Percentiles rank a stretch among this genome's conserved stretches.
Evolutionary conservation across 2,888 invertebrate genomes (phyloP).

Genomic region (Hybos culiciformis): DNA sequence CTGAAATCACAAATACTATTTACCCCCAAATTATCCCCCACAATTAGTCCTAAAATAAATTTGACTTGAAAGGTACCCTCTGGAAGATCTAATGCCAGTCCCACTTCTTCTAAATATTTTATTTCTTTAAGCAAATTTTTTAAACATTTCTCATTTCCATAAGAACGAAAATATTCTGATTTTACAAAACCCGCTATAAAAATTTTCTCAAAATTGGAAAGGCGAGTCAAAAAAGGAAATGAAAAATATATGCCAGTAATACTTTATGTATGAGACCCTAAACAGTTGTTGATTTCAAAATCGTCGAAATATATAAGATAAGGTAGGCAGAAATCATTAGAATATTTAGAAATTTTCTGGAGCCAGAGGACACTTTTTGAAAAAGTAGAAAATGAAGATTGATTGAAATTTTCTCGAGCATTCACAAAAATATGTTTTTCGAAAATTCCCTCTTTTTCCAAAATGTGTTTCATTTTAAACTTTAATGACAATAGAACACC

Average conservation of each 20-base stretch:
- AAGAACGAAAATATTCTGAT: neutral
- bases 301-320: too few species aligned
- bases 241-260: too few species aligned
- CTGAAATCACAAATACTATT: constrained; percentile 8
- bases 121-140: neutral
- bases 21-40: constrained; percentile 12
- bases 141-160: neutral
- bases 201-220: neutral
- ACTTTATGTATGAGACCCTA: too few species aligned
- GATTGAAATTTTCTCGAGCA: neutral
- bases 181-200: neutral
- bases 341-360: neutral
- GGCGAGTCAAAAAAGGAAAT: too few species aligned
- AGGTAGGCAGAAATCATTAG: neutral
- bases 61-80: neutral
- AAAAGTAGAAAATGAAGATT: neutral
- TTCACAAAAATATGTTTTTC: neutral
- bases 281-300: too few species aligned
- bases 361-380: neutral
- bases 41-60: constrained; percentile 6
- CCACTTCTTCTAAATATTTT: neutral
- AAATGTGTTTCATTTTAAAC: constrained; percentile 3
- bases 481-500: neutral
- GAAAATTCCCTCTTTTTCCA: constrained; percentile 1
- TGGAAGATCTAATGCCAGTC: neutral